Evolutionary conservation across 2,797 vertebrate genomes (phyloP), one percentile per base, ranked within the genome.

Genomic region (Arnoldichthys spilopterus): DNA sequence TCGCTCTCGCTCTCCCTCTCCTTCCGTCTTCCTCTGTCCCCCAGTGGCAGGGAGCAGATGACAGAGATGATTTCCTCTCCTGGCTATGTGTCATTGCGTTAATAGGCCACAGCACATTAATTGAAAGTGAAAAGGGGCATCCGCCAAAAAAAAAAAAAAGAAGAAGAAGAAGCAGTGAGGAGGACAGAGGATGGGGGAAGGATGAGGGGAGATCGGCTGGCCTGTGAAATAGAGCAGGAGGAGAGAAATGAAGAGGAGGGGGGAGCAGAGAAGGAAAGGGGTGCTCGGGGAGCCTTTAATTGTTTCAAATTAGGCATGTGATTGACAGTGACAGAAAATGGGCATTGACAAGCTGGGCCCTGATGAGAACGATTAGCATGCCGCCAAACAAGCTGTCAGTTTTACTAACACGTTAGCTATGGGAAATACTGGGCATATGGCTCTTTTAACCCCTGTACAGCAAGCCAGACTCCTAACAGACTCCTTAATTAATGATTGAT

Each of bases 1-100:
- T 61, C 26, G 30, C 26, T 30, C 13, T 61, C 58, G 16, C 26
- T 15, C 56, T 59, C 26, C n/a, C 13, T 59, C 56, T 61, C 58
- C 11, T 3, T 61, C 11, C 3, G 0, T 30, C 26, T 74, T 26
- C 26, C 47, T 53, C 37, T 66, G 40, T 28, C 62, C 59, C 83
- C 70, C 59, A 92, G 93, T 93, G 93, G 93, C 95, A 95, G 93
- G 91, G 88, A 94, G 90, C 94, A 94, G 94, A 95, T 95, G 95
- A 95, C 93, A 93, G 91, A 87, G 92, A 92, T 92, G 92, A 94
- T 95, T 95, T 94, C 92, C 74, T 93, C 91, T 91, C 87, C 43
- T 82, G 83, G 89, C 84, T 92, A 87, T 87, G 91, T 95, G 94
- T 95, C 94, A 95, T 90, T 87, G 87, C 84, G 86, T 93, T 95